These are phyloP conservation scores for Zaprionus bogoriensis DNA, from an alignment of 2,888 invertebrate species.

Conservation along the genomic window DNA sequence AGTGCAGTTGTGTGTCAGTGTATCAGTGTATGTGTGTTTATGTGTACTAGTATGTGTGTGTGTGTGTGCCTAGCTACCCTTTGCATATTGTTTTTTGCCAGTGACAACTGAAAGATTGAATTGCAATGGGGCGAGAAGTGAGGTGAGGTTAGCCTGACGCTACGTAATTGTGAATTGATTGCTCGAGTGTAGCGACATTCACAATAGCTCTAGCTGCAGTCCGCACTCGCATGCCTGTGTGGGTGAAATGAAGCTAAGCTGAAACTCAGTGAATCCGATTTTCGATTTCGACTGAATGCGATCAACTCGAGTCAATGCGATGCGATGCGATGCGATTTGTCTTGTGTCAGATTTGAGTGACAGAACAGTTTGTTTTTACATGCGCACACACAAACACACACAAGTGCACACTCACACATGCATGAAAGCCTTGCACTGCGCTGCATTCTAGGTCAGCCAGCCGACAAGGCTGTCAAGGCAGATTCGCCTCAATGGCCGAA, in stretches of 20 bases:
- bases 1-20: not conserved
- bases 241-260: no score
- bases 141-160: conserved; percentile 27
- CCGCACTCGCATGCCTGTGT: no score
- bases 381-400: not conserved
- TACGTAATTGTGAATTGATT: conserved; percentile 73
- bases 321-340: conserved; percentile 75
- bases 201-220: conserved; percentile 15
- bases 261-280: conserved; percentile 32
- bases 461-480: no score
- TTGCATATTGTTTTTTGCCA: conserved; percentile 65
- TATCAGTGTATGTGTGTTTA: conserved; percentile 4
- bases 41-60: not conserved
- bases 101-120: conserved; percentile 80
- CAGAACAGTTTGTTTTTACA: conserved; percentile 64
- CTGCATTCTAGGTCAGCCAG: conserved; percentile 8
- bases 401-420: not conserved
- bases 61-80: conserved; percentile 3
- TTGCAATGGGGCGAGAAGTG: conserved; percentile 50
- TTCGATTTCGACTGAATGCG: conserved; percentile 45
- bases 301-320: conserved; percentile 30
- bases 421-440: not conserved
- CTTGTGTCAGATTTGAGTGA: conserved; percentile 80
- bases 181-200: conserved; percentile 63
- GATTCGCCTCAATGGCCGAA: no score